A percentile compares a stretch with the other conserved stretches of the same genome.
Conservation (phyloP, 2,888 invertebrate species). For the Pilophorus perplexus region DNA sequence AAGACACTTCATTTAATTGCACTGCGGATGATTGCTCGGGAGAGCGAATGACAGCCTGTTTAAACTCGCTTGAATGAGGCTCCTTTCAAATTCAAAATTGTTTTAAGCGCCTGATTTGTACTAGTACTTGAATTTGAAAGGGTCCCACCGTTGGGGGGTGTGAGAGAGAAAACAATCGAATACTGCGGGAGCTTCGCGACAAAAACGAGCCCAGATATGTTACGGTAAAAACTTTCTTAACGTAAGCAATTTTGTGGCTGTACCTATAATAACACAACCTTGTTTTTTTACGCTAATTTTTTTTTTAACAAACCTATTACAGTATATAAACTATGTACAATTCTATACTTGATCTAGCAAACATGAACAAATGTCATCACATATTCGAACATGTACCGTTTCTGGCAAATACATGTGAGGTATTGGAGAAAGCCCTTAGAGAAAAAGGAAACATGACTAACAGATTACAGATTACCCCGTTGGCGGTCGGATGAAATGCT, state of each 20-base stretch:
- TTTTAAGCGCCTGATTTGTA: slow-evolving; percentile 32
- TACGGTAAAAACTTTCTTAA: slow-evolving; percentile 29
- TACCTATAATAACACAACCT: slow-evolving; percentile 47
- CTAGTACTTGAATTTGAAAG: slow-evolving; percentile 32
- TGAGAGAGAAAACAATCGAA: slow-evolving; percentile 12
- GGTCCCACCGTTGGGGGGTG: no score
- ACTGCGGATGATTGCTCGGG: slow-evolving; percentile 43
- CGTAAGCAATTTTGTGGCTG: slow-evolving; percentile 44
- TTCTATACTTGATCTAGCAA: slow-evolving; percentile 39
- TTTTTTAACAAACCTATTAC: slow-evolving; percentile 40
- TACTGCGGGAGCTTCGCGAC: neutral
- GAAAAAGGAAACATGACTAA: slow-evolving; percentile 37
- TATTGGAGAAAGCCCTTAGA: slow-evolving; percentile 45
- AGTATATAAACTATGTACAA: slow-evolving; percentile 42
- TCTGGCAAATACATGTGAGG: slow-evolving; percentile 42
- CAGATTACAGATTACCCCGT: slow-evolving; percentile 30
- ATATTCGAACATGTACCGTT: slow-evolving; percentile 36
- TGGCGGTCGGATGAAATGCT: neutral
- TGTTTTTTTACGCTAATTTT: neutral
- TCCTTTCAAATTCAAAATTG: slow-evolving; percentile 35
- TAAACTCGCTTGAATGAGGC: slow-evolving; percentile 9
- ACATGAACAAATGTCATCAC: slow-evolving; percentile 43
- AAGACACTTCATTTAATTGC: slow-evolving; percentile 49
- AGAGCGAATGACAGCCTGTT: slow-evolving; percentile 41
- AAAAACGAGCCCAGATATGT: slow-evolving; percentile 36